Base-by-base conservation (phyloP, 2,888 invertebrate genomes). In the Lithophane leautieri region DNA sequence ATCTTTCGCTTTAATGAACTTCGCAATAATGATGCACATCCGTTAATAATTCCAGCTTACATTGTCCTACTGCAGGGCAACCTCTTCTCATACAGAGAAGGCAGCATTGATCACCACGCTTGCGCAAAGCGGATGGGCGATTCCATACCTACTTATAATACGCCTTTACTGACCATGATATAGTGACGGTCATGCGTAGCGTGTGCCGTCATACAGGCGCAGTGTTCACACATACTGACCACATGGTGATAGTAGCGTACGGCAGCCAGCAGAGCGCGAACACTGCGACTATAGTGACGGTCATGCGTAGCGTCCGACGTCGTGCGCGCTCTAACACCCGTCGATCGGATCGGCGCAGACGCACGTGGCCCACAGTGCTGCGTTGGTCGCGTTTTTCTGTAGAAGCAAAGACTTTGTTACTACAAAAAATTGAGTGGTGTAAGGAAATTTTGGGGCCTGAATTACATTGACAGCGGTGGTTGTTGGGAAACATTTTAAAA, bases 211-310 rank as follows among this genome's bases (percentile, higher is more conserved):
- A 68, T 22, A 42, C 40, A 14, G 8, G 3, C 16, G 4, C 3
- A 44, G 22, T 56, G 22, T 67, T 47, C 25, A 40, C n/a, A 25
- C 9, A 56, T 73, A 82, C 96, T 95, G 92, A 98, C 98, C 98
- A 98, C 88, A 98, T 96, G 0, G 97, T 97, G 96, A 98, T 98
- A 54, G 97, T 97, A 47, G 97, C 97, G 92, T 98, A 98, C 0
- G 98, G 98, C 58, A 98, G 97, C 98, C 98, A 98, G 94, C 98
- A 98, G 88, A 97, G 95, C 50, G 98, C 97, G 92, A 98, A 98
- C 60, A 97, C 98, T 7, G 97, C 94, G 14, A 98, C 98, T 81
- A 98, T 98, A 74, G 97, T 97, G 76, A 98, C 96, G 0, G 98
- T 98, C 98, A 98, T 98, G 85, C 97, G 97, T 63, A 98, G 95